Percentiles rank a stretch among this genome's conserved stretches.
These are phyloP conservation scores for Dendrolimus kikuchii DNA, from an alignment of 1,140 invertebrate genomes.

Conservation along the genomic window DNA sequence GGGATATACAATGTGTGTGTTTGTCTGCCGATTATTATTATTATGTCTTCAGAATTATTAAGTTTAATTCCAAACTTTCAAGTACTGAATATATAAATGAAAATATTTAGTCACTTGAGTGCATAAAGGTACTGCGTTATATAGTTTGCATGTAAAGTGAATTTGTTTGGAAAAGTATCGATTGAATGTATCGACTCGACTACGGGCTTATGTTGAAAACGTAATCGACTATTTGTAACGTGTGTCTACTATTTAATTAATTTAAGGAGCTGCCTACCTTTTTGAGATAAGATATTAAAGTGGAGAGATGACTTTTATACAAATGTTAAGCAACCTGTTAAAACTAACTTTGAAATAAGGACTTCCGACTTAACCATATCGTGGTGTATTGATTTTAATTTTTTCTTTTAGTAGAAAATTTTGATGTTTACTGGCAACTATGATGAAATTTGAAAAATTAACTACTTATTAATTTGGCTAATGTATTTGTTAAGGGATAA, in stretches of 20 bases:
- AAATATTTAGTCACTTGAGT: too few relatives aligned
- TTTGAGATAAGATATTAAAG: conserved; percentile 65
- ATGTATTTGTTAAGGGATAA: conserved; percentile 59
- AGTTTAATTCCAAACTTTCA: too few relatives aligned
- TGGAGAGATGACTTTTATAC: conserved; percentile 69
- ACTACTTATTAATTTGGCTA: conserved; percentile 61
- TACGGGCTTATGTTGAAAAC: too few relatives aligned
- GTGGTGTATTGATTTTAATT: conserved; percentile 34
- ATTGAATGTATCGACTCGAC: too few relatives aligned
- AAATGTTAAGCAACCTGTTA: conserved; percentile 68
- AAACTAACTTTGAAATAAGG: conserved; percentile 64
- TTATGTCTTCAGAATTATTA: too few relatives aligned
- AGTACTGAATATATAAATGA: too few relatives aligned
- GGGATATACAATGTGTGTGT: too few relatives aligned
- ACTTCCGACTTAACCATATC: conserved; percentile 67
- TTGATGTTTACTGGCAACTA: conserved; percentile 33
- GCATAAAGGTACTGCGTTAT: too few relatives aligned
- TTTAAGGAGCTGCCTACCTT: conserved; percentile 63
- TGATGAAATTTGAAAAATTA: conserved; percentile 35
- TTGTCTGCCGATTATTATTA: too few relatives aligned
- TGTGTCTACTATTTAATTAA: conserved; percentile 31
- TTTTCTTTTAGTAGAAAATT: conserved; percentile 25
- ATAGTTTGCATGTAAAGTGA: too few relatives aligned
- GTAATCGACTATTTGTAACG: conserved; percentile 31
- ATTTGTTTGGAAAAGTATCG: too few relatives aligned